Base-by-base conservation (phyloP, 2,113 vertebrate genomes). In the Triplophysa rosa region DNA sequence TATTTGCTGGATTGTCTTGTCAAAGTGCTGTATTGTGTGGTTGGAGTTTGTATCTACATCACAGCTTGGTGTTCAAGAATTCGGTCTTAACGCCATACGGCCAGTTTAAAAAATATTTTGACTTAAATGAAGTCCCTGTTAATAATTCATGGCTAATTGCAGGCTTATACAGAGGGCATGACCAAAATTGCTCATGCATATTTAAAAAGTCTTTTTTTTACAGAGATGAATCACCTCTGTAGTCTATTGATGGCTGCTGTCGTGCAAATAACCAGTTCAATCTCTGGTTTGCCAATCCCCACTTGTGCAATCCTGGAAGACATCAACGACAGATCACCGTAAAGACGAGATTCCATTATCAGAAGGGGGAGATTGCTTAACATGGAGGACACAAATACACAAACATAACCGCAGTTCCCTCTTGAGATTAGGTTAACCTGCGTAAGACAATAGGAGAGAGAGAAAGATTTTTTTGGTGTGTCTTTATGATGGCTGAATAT, bases 91-190 rank as follows among this genome's bases (percentile, higher is more conserved):
- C 45, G n/a, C 23, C 24, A 24, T 29, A 1, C 59, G 33, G 21
- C 54, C 54, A 47, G 54, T 62, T 62, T 11, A 52, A 59, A 19
- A 67, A 64, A 79, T 17, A 58, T n/a, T 33, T 42, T n/a, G 7
- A 24, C 59, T 85, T 80, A 80, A 63, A 76, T 79, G 83, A 74
- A 67, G 81, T 40, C 71, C 78, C 24, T 42, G 79, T 85, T 81
- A 82, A 81, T 78, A 77, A 87, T 85, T 67, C 65, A 84, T 80
- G 40, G 14, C 61, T 62, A 17, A 37, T 77, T 77, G 73, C 26
- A 80, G 71, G 67, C 80, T 70, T 40, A 67, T 63, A 54, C 56
- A 67, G 66, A 47, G 68, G 63, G 74, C 58, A 64, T 69, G 56
- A 33, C 47, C 59, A 81, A 67, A 75, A 80, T 21, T 67, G 40